These are phyloP conservation scores for Caenorhabditis sinica DNA, from an alignment of 2,888 invertebrate species.

Conservation along the genomic window DNA sequence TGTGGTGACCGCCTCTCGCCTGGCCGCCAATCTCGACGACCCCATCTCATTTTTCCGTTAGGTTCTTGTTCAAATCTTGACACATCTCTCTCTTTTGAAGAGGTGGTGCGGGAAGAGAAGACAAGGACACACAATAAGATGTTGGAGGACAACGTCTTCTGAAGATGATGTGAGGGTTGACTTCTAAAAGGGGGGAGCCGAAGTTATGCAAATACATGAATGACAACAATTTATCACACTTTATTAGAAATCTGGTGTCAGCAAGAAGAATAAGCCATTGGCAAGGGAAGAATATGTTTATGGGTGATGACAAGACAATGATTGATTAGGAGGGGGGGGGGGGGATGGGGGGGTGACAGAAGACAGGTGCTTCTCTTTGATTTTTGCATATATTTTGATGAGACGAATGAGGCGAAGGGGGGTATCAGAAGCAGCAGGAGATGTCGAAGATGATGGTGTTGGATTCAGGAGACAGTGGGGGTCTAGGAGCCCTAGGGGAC, in stretches of 20 bases:
- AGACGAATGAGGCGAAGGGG: not conserved
- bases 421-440: not conserved
- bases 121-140: slow-evolving; percentile 22
- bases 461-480: too few relatives aligned
- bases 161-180: not conserved
- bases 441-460: too few relatives aligned
- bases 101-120: slow-evolving; percentile 5
- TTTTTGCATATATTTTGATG: slow-evolving; percentile 14
- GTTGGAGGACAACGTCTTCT: slow-evolving; percentile 3
- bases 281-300: slow-evolving; percentile 13
- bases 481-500: too few relatives aligned
- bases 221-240: slow-evolving; percentile 60
- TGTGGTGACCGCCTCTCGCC: too few relatives aligned
- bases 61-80: slow-evolving; percentile 42
- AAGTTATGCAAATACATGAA: slow-evolving; percentile 20
- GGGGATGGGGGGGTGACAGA: too few relatives aligned
- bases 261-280: not conserved
- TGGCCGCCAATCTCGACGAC: slow-evolving; percentile 15
- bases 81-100: slow-evolving; percentile 60
- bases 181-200: not conserved
- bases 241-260: slow-evolving; percentile 59
- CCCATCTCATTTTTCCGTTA: slow-evolving; percentile 32
- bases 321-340: slow-evolving; percentile 16
- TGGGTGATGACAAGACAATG: slow-evolving; percentile 33
- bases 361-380: slow-evolving; percentile 27